Conservation (phyloP, 2,888 invertebrate species). For the Andrena haemorrhoa region DNA sequence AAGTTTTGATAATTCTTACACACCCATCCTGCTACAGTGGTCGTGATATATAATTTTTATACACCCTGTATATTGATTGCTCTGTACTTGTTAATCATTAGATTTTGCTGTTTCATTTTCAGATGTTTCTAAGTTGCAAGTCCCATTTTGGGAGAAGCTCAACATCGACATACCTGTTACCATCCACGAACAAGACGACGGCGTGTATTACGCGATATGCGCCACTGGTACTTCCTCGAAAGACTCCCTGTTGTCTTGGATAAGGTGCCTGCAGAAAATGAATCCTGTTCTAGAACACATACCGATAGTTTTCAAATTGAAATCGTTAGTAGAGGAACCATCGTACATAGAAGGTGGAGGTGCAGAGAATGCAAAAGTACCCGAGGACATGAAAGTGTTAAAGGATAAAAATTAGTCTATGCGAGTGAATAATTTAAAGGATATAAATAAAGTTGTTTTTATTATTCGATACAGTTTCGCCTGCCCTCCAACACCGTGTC, state of each 20-base stretch:
- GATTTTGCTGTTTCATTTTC: slow-evolving; percentile 74
- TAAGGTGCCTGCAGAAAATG: slow-evolving; percentile 91
- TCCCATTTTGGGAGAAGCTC: slow-evolving; percentile 86
- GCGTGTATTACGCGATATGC: slow-evolving; percentile 94
- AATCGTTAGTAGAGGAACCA: slow-evolving; percentile 10
- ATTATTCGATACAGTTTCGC: background rate
- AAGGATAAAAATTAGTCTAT: slow-evolving; percentile 13
- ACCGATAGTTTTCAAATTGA: slow-evolving; percentile 94
- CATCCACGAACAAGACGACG: slow-evolving; percentile 97
- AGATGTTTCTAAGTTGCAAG: slow-evolving; percentile 91
- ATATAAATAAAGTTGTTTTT: slow-evolving; percentile 38
- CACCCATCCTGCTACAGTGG: too few relatives aligned
- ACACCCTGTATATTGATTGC: background rate
- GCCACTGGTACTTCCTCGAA: slow-evolving; percentile 96
- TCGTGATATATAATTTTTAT: too few relatives aligned
- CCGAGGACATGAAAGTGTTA: background rate
- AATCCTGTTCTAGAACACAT: slow-evolving; percentile 91
- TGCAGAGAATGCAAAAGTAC: background rate
- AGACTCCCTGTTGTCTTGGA: slow-evolving; percentile 97
- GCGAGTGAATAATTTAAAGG: slow-evolving; percentile 9
- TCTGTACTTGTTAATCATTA: background rate
- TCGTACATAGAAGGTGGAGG: background rate
- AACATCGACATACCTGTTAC: slow-evolving; percentile 86
- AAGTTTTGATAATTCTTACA: too few relatives aligned
- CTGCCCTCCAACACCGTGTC: background rate